Evolutionary conservation across 2,888 invertebrate species (phyloP).

Genomic region (Pollenia angustigena): DNA sequence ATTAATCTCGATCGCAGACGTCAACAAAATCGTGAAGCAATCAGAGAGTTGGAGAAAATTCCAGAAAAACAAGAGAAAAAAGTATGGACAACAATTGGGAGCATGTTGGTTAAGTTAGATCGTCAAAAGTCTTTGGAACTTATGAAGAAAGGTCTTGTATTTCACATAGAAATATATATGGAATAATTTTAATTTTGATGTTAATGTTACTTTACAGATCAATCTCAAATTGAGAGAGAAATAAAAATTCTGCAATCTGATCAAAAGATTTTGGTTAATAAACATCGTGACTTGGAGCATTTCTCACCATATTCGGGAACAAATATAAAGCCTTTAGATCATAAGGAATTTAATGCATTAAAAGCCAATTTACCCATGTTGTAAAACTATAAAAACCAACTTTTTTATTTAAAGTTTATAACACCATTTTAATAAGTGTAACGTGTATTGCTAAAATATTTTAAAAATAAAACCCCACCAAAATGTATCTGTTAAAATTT

Average conservation of each 20-base stretch:
- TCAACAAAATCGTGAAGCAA: constrained; percentile 81
- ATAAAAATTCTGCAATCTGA: constrained; percentile 82
- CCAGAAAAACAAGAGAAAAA: constrained; percentile 77
- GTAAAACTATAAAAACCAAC: constrained; percentile 56
- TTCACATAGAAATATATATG: neutral
- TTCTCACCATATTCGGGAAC: constrained; percentile 82
- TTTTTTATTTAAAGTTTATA: constrained; percentile 5
- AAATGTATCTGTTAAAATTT: too few species aligned
- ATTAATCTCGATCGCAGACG: constrained; percentile 81
- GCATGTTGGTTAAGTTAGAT: constrained; percentile 82
- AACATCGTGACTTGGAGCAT: constrained; percentile 83
- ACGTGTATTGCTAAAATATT: neutral
- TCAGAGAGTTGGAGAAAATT: constrained; percentile 80
- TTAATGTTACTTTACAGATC: constrained; percentile 78
- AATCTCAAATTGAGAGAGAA: constrained; percentile 81
- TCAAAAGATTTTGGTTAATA: constrained; percentile 82
- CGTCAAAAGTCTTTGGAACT: constrained; percentile 79
- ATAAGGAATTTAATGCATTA: constrained; percentile 80
- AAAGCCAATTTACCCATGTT: constrained; percentile 81
- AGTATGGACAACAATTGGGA: constrained; percentile 83
- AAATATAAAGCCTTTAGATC: constrained; percentile 80
- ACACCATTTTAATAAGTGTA: neutral
- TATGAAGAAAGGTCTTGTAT: constrained; percentile 80
- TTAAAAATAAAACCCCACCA: neutral
- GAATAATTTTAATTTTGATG: neutral